Evolutionary conservation across 2,113 vertebrate genomes (phyloP).

Genomic region (zebrafish (Danio rerio)): DNA sequence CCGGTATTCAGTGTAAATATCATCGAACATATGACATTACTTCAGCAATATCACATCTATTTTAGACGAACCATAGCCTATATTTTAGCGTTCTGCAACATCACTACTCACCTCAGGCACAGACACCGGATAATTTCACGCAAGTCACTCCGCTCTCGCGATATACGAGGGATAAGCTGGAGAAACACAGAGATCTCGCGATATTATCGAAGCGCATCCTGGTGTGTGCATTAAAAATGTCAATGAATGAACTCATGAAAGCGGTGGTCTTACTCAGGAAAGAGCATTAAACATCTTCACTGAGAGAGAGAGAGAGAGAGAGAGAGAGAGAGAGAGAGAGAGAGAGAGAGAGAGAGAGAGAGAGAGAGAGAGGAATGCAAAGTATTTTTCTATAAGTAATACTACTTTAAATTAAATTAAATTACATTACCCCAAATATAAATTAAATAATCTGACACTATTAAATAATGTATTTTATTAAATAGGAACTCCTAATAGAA

Average conservation of each 20-base stretch:
- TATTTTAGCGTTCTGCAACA: conserved; percentile 54
- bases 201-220: conserved; percentile 13
- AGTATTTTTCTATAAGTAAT: background rate
- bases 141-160: conserved; percentile 68
- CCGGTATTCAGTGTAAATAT: background rate
- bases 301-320: background rate
- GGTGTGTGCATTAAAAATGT: background rate
- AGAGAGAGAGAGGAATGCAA: background rate
- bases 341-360: background rate
- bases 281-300: background rate
- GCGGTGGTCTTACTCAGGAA: background rate
- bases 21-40: background rate
- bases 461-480: too few relatives aligned
- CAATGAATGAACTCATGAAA: conserved; percentile 3
- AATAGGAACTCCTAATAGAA: too few relatives aligned
- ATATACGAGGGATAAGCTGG: background rate
- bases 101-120: conserved; percentile 75
- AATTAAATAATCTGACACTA: too few relatives aligned
- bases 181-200: conserved; percentile 40
- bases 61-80: background rate
- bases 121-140: conserved; percentile 71
- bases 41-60: background rate
- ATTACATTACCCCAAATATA: too few relatives aligned
- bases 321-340: background rate
- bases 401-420: background rate